Conservation (phyloP, 1,140 invertebrate species). For the Pseudomyrmex dendroicus region DNA sequence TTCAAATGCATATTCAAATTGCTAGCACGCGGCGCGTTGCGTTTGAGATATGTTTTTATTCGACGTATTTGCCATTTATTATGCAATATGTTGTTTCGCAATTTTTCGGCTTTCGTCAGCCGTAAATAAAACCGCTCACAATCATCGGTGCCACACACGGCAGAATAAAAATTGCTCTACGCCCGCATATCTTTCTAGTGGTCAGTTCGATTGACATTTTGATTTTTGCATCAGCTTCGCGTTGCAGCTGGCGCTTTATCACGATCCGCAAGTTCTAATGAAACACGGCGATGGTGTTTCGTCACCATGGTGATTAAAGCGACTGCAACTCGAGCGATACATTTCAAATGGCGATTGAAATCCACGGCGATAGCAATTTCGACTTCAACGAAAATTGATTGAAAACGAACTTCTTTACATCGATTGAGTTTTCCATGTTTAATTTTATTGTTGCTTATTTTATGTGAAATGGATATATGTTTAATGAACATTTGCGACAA, state of each 20-base stretch:
- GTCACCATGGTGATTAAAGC: background rate
- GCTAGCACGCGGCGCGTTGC: background rate
- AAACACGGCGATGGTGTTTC: constrained; percentile 10
- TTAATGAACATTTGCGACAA: background rate
- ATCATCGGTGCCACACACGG: background rate
- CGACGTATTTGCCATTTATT: constrained; percentile 31
- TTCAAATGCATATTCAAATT: background rate
- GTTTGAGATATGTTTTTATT: constrained; percentile 16
- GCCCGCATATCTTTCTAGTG: background rate
- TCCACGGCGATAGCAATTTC: background rate
- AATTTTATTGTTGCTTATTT: background rate
- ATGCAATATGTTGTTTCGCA: constrained; percentile 18
- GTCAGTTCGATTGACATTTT: constrained; percentile 28
- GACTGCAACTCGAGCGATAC: background rate
- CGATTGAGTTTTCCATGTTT: background rate
- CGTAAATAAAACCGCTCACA: constrained; percentile 2
- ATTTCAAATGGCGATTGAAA: background rate
- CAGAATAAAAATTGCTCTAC: constrained; percentile 23
- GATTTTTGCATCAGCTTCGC: background rate
- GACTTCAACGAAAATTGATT: background rate
- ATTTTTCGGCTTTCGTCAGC: constrained; percentile 24
- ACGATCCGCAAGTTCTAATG: constrained; percentile 6
- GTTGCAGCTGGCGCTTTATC: constrained; percentile 2
- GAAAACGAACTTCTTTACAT: background rate
- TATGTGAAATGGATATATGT: background rate